Evolutionary conservation across 1,140 invertebrate species (phyloP), one percentile per base, ranked within the genome.

Genomic region (Drosophila bifasciata): DNA sequence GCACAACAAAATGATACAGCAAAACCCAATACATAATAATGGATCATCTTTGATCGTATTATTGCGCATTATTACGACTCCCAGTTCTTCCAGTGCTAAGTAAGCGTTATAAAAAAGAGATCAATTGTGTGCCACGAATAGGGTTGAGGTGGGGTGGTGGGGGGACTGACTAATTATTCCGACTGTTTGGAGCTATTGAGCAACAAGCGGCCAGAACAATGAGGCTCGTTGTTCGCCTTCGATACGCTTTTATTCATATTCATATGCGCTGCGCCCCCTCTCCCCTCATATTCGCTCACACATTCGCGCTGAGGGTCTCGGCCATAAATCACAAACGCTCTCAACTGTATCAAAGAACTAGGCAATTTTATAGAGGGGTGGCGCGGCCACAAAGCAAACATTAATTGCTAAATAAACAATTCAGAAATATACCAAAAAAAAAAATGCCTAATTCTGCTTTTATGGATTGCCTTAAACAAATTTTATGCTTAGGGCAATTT

Each of bases 271-370:
- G 45, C 40, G 32, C 13, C 21, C 40, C 6, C 23, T 3, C 19
- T 21, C 23, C 23, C 23, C 23, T 7, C 23, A 7, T n/a, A n/a
- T n/a, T n/a, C 23, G 11, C 17, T 19, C 32, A 25, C 19, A 57
- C 19, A 40, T 39, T 15, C 52, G 59, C 79, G 79, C 48, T 59
- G 76, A 46, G 77, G 83, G 79, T 68, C 77, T 67, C 63, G 58
- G 51, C 53, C 80, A 73, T 84, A 84, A 84, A 84, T 84, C 80
- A 84, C 61, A 72, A 68, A 52, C 40, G 71, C 80, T 85, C 76
- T 80, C 80, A 61, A 80, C 58, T 84, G 81, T 72, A 84, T 76
- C 80, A 63, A 72, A 85, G 76, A 75, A 74, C 69, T 76, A 56
- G 66, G 78, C 72, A 71, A 64, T 67, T 40, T 19, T 44, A 43